phyloP scores from a whole-genome alignment of 2,797 vertebrate genomes.

The Mallotus villosus region DNA sequence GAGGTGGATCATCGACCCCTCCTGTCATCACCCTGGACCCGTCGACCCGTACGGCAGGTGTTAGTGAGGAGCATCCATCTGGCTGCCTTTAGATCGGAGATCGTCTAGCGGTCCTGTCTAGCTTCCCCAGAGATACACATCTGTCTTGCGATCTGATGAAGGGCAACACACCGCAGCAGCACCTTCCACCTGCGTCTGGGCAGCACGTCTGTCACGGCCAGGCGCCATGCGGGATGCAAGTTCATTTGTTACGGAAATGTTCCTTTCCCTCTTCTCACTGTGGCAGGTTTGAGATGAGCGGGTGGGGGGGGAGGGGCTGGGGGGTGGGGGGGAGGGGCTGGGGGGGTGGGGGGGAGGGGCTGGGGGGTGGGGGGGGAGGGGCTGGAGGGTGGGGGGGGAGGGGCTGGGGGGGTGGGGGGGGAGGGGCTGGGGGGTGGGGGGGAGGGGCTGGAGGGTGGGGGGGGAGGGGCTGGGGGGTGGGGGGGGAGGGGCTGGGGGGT shows the following conservation, averaged over 20 bases:
- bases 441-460: too few species aligned
- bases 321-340: background rate
- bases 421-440: too few species aligned
- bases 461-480: too few species aligned
- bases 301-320: background rate
- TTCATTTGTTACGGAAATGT: too few species aligned
- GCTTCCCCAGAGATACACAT: background rate
- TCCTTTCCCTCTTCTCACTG: background rate
- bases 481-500: too few species aligned
- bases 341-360: background rate
- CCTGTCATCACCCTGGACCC: slow-evolving; percentile 53
- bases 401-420: too few species aligned
- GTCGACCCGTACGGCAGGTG: slow-evolving; percentile 35
- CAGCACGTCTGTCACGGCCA: too few species aligned
- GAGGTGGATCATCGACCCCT: slow-evolving; percentile 59
- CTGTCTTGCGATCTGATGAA: background rate
- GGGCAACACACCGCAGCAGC: background rate
- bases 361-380: too few species aligned
- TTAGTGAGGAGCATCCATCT: slow-evolving; percentile 47
- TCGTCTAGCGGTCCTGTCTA: slow-evolving; percentile 42
- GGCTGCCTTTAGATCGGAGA: slow-evolving; percentile 38
- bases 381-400: too few species aligned
- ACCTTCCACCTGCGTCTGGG: background rate
- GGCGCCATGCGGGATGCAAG: too few species aligned
- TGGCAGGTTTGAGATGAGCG: background rate